A percentile compares a stretch with the other conserved stretches of the same genome.
phyloP scores from a whole-genome alignment of 2,797 vertebrate genomes.

The Protosalanx chinensis region DNA sequence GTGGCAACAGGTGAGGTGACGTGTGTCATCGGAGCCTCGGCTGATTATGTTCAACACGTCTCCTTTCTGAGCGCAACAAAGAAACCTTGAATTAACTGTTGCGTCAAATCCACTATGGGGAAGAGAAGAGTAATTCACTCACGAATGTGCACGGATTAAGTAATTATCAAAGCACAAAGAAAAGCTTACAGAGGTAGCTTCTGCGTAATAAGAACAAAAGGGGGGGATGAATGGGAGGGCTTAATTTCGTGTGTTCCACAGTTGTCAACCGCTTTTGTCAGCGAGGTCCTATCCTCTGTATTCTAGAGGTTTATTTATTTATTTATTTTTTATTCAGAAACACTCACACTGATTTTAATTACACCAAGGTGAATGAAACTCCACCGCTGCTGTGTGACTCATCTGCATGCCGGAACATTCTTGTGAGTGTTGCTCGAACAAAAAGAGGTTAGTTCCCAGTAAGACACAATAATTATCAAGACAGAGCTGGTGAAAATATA shows the following conservation, averaged over 20 bases:
- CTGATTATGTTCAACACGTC: background rate
- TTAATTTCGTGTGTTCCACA: slow-evolving; percentile 66
- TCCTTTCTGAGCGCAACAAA: background rate
- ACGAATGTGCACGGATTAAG: slow-evolving; percentile 66
- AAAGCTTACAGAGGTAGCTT: slow-evolving; percentile 61
- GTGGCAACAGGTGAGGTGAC: background rate
- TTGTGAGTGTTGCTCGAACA: slow-evolving; percentile 6
- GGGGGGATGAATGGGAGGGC: slow-evolving; percentile 64
- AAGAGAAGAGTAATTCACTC: slow-evolving; percentile 57
- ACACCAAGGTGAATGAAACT: slow-evolving; percentile 59
- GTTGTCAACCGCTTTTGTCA: slow-evolving; percentile 66
- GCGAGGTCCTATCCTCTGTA: slow-evolving; percentile 51
- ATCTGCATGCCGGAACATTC: slow-evolving; percentile 46
- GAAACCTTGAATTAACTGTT: background rate
- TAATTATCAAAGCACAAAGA: slow-evolving; percentile 69
- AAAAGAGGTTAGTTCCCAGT: background rate
- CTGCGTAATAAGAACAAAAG: slow-evolving; percentile 63
- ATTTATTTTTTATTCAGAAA: slow-evolving; percentile 57
- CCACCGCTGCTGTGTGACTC: slow-evolving; percentile 43
- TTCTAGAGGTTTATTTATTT: slow-evolving; percentile 38
- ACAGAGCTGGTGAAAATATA: slow-evolving; percentile 28
- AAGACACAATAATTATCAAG: slow-evolving; percentile 31
- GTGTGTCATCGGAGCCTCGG: background rate
- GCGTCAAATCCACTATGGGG: slow-evolving; percentile 34
- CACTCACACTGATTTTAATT: slow-evolving; percentile 69